These are phyloP conservation scores for Tympanoctomys barrerae DNA, from an alignment of 2,797 vertebrate genomes.

Conservation along the genomic window DNA sequence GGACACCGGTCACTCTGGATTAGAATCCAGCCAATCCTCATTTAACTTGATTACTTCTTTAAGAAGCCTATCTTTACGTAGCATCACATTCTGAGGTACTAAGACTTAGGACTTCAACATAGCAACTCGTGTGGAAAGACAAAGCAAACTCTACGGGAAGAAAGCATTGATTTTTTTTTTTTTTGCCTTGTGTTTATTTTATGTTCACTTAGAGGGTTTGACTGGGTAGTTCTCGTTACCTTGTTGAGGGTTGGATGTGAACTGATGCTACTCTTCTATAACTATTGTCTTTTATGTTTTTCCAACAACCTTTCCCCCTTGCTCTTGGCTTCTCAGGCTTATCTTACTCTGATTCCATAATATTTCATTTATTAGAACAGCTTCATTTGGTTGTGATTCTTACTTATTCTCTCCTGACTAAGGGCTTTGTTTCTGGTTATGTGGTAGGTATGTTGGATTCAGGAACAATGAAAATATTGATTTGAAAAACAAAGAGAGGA, in stretches of 20 bases:
- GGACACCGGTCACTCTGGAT: neutral
- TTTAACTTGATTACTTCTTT: neutral
- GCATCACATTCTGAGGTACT: neutral
- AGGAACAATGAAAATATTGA: neutral
- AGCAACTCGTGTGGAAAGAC: neutral
- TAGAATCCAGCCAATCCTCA: neutral
- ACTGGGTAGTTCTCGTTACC: neutral
- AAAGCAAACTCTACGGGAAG: neutral
- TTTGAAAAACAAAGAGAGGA: neutral
- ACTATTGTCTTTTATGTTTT: neutral
- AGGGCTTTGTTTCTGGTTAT: neutral
- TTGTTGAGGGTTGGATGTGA: neutral
- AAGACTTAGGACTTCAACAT: neutral
- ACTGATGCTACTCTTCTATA: neutral
- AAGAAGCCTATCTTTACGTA: neutral
- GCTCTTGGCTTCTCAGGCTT: neutral
- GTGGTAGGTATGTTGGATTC: neutral
- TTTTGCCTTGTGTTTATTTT: slow-evolving; percentile 1
- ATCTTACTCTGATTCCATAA: neutral
- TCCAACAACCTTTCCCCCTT: neutral
- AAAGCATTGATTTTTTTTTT: neutral
- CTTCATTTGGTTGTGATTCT: neutral
- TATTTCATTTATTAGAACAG: neutral
- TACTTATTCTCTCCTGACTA: neutral
- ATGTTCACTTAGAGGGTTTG: neutral